Evolutionary conservation across 1,140 invertebrate genomes (phyloP), one percentile per base, ranked within the genome.

Genomic region (Formica selysi): DNA sequence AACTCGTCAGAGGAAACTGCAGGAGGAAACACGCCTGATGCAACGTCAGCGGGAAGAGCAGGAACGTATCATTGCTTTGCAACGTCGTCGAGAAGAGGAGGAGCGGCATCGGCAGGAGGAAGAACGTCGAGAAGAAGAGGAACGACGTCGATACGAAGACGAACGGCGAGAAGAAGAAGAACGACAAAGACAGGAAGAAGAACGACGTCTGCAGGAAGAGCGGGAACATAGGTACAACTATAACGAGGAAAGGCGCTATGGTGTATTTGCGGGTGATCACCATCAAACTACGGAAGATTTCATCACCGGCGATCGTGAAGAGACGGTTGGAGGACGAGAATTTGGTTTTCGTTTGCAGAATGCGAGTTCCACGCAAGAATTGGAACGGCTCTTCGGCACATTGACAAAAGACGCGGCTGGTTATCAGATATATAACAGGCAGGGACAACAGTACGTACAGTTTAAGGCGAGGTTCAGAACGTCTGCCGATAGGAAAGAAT

Each of bases 231-330:
- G 79, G 5, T 79, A 65, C 48, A 89, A 91, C 48, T 90, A 71
- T 13, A 89, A 87, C 13, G 87, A 79, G 70, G 89, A 89, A 76
- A 91, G 22, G n/a, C 86, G 44, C 19, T 57, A 85, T 0, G 65
- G 61, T 0, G 16, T 10, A 13, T 48, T 67, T 1, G 29, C 44
- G 0, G 32, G 19, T 70, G 68, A 36, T 44, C 16, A 11, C 29
- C 86, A 54, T 22, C 81, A n/a, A 86, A 89, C 36, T 54, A 74
- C 57, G 26, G 87, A 44, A 32, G 41, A 87, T 22, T 89, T 91
- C 8, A 91, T 94, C 29, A 91, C 81, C 19, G 93, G 94, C 0
- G 91, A 94, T 86, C 88, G 92, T 6, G 93, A 94, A 19, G 92
- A 94, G 0, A 90, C 86, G 1, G 7, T 94, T 7, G 86, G 85